Conservation (phyloP, 2,888 invertebrate genomes). For the Orgyia antiqua region DNA sequence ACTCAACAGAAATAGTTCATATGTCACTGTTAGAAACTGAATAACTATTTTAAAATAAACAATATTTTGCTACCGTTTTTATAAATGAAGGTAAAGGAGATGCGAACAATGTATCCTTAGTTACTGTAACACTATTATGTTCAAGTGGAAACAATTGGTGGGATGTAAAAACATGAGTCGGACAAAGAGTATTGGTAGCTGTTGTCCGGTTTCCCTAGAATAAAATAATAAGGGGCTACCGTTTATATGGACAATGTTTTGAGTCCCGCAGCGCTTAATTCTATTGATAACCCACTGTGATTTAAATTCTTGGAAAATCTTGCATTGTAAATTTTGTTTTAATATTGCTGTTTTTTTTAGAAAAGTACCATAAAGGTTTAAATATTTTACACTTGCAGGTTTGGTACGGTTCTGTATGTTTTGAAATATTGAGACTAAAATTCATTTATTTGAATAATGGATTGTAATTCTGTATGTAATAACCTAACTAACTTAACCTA, state of each 20-base stretch:
- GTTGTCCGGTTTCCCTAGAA: constrained; percentile 56
- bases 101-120: constrained; percentile 54
- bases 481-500: no score
- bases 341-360: constrained; percentile 2
- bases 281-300: constrained; percentile 51
- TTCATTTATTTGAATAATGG: no score
- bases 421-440: no score
- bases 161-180: constrained; percentile 49
- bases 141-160: constrained; percentile 57
- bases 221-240: constrained; percentile 58
- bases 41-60: constrained; percentile 65
- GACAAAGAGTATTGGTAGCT: constrained; percentile 49
- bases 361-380: no score
- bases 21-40: constrained; percentile 66
- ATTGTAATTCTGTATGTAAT: no score
- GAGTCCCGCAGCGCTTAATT: constrained; percentile 49
- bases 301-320: constrained; percentile 27
- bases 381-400: no score
- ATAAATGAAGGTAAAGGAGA: constrained; percentile 57
- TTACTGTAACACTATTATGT: constrained; percentile 64
- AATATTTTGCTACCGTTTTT: constrained; percentile 71
- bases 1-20: constrained; percentile 54
- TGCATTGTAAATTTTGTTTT: constrained; percentile 15
- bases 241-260: constrained; percentile 49
- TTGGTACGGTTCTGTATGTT: no score